Percentiles rank a stretch among this genome's conserved stretches.
phyloP scores from a whole-genome alignment of 2,797 vertebrate genomes.

The Tarsius wallacei region DNA sequence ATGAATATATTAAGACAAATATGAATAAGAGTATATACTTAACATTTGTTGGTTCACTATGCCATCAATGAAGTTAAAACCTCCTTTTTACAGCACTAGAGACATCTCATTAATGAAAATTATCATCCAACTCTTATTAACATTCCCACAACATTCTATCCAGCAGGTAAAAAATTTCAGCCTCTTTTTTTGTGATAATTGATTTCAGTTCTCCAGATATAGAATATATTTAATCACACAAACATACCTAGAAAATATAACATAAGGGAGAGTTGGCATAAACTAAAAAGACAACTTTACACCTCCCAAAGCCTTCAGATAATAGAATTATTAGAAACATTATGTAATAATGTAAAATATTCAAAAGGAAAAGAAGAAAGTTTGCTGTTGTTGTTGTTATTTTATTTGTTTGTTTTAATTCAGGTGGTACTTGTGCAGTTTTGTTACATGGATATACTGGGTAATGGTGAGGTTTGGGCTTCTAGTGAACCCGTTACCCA shows the following conservation, averaged over 20 bases:
- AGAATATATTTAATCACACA: too few relatives aligned
- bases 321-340: neutral
- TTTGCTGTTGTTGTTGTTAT: neutral
- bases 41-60: neutral
- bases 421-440: too few relatives aligned
- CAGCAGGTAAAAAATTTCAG: neutral
- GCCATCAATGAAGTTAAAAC: neutral
- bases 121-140: neutral
- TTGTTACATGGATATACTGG: too few relatives aligned
- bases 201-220: too few relatives aligned
- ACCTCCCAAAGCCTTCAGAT: neutral
- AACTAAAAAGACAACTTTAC: conserved; percentile 28
- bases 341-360: neutral
- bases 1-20: neutral
- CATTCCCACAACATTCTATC: neutral
- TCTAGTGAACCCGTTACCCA: too few relatives aligned
- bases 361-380: neutral
- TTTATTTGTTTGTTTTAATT: too few relatives aligned
- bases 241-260: neutral
- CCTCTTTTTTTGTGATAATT: neutral
- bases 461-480: too few relatives aligned
- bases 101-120: conserved; percentile 1
- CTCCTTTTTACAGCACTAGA: neutral
- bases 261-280: neutral
- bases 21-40: neutral